Evolutionary conservation across 2,113 vertebrate genomes (phyloP).

Genomic region (Odobenus rosmarus): DNA sequence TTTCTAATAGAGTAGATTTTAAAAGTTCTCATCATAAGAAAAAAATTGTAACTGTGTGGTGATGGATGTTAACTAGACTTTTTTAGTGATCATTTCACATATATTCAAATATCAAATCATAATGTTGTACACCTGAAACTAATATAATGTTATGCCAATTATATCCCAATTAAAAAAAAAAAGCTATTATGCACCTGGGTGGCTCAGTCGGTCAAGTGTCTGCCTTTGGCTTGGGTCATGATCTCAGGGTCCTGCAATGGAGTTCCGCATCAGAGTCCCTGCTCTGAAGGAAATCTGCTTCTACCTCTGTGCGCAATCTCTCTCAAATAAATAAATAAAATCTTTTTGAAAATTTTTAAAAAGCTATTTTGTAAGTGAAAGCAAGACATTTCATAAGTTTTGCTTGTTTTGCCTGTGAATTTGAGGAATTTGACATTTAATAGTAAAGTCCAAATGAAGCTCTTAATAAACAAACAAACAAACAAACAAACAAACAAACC

Average conservation of each 20-base stretch:
- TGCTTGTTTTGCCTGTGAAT: slow-evolving; percentile 75
- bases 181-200: background rate
- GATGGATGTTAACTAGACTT: background rate
- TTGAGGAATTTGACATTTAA: slow-evolving; percentile 48
- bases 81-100: background rate
- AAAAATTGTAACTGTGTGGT: background rate
- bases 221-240: background rate
- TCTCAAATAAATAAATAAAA: background rate
- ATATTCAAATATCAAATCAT: background rate
- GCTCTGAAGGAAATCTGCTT: background rate
- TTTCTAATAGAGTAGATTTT: background rate
- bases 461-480: background rate
- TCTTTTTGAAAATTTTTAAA: background rate
- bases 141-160: background rate
- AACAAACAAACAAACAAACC: background rate
- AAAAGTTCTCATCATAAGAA: background rate
- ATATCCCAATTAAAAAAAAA: background rate
- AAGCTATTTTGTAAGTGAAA: slow-evolving; percentile 34
- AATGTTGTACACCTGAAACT: background rate
- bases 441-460: slow-evolving; percentile 38
- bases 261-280: background rate
- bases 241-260: background rate
- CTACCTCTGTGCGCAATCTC: background rate
- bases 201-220: background rate
- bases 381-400: slow-evolving; percentile 60